phyloP scores from a whole-genome alignment of 2,797 vertebrate genomes.

The Tadarida brasiliensis region DNA sequence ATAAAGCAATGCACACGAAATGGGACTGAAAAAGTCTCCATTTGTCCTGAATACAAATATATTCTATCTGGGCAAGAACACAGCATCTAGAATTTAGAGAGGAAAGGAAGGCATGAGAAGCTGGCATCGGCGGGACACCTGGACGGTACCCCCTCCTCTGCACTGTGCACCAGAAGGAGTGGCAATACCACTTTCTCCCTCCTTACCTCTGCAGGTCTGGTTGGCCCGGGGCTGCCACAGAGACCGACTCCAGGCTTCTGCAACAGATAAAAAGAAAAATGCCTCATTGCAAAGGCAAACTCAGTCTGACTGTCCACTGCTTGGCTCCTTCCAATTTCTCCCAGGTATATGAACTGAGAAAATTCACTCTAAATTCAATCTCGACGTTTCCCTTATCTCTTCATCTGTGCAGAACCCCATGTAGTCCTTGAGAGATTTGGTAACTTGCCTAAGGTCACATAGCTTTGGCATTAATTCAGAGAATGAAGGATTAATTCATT shows the following conservation, averaged over 20 bases:
- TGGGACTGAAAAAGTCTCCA: neutral
- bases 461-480: neutral
- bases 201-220: neutral
- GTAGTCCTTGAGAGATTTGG: neutral
- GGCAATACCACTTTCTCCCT: neutral
- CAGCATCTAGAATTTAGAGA: neutral
- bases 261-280: neutral
- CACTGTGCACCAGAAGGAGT: neutral
- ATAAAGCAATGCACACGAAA: neutral
- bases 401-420: neutral
- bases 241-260: neutral
- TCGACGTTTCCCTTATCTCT: neutral
- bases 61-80: neutral
- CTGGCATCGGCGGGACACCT: rapidly evolving
- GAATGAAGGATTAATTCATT: slow-evolving; percentile 1
- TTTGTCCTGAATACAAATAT: neutral
- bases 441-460: neutral
- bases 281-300: neutral
- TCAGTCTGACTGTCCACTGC: neutral
- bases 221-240: neutral
- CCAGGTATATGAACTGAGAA: neutral
- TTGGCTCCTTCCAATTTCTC: neutral
- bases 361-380: neutral
- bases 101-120: neutral
- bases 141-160: too few relatives aligned